These are phyloP conservation scores for Cuculus canorus DNA, from an alignment of 2,797 vertebrate genomes.

Conservation along the genomic window DNA sequence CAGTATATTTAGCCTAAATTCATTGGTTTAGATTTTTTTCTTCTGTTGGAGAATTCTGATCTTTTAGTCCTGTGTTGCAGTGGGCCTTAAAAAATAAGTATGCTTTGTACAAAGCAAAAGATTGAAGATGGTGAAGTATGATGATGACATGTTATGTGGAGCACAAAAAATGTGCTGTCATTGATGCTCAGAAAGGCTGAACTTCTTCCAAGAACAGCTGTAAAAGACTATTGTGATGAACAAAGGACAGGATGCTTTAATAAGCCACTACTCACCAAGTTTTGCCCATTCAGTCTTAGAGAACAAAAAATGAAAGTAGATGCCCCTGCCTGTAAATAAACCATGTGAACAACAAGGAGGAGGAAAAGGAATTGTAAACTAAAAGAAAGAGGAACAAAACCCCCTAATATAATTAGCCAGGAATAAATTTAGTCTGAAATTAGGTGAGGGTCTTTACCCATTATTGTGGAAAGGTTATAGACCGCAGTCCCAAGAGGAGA, in stretches of 20 bases:
- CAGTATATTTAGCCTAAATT: too few species aligned
- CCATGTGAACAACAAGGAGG: neutral
- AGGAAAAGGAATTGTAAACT: neutral
- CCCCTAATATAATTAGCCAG: neutral
- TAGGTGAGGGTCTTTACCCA: neutral
- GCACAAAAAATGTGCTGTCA: neutral
- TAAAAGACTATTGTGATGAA: neutral
- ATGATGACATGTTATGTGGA: neutral
- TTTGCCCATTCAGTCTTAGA: neutral
- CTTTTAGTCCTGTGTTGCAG: too few species aligned
- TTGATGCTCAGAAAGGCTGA: neutral
- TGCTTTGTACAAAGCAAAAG: neutral
- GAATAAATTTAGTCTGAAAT: conserved; percentile 5
- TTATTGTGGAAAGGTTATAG: neutral
- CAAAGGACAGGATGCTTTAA: neutral
- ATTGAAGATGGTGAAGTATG: neutral
- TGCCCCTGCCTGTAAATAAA: neutral
- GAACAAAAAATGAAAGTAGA: neutral
- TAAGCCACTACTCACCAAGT: neutral
- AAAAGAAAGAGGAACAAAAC: fast-evolving
- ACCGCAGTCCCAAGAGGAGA: conserved; percentile 11
- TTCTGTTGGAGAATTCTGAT: too few species aligned
- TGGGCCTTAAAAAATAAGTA: too few species aligned
- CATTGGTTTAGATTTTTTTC: too few species aligned
- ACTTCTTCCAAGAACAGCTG: neutral